Evolutionary conservation across 2,113 vertebrate species (phyloP), one percentile per base, ranked within the genome.

Genomic region (Cynopterus brachyotis): DNA sequence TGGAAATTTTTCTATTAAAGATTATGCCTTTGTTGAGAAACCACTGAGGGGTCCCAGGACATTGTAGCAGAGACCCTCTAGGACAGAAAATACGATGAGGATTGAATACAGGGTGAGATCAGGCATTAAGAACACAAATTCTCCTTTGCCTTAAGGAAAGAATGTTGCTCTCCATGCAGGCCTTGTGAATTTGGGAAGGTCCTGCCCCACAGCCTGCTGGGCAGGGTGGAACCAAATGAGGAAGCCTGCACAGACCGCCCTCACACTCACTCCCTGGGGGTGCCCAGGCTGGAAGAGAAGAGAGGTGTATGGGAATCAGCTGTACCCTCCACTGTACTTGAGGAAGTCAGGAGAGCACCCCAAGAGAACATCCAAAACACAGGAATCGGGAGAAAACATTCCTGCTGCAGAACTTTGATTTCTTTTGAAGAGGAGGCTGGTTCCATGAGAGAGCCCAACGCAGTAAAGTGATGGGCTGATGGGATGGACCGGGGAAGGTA

Each of bases 381-480:
- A 40, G 15, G 26, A 42, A 20, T 0, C 28, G 78, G 70, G 37
- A 90, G 42, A 40, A 67, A 35, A 66, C 6, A 30, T 6, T 70
- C 80, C 76, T 70, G 67, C 40, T n/a, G 47, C 6, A 57, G 42
- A 20, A 69, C 55, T 55, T 11, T 12, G 26, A 66, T 67, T 78
- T 87, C 19, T 20, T 89, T 64, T 62, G 72, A 90, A 32, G 62
- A 5, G 12, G 75, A 32, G 16, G 64, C 53, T 90, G 94, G 59
- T 89, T 80, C 94, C 75, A 70, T 73, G 69, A 95, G 82, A 84
- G 69, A 97, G 70, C 84, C 95, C 87, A 90, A 7, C 20, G 12
- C 9, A 26, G 66, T 32, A 40, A 42, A 20, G 80, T 17, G 80
- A 66, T 42, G 69, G 94, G 66, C 80, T 17, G 24, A 9, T 7